Conservation (phyloP, 2,113 vertebrate species). For the Hepsetus odoe region DNA sequence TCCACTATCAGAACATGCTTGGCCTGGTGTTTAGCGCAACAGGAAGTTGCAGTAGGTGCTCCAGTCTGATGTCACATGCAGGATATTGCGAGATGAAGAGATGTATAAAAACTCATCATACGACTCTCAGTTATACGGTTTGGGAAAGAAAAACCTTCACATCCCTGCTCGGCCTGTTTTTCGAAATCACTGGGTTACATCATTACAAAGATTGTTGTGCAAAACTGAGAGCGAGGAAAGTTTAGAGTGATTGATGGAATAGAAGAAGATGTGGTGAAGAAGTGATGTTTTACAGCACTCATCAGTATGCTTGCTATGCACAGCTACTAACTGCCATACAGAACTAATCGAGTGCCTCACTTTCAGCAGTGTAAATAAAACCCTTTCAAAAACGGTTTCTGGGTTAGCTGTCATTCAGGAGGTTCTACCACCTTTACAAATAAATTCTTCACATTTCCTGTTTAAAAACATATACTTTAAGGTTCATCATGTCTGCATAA, state of each 20-base stretch:
- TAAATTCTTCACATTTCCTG: too few relatives aligned
- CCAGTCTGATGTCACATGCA: conserved; percentile 29
- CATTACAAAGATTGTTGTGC: neutral
- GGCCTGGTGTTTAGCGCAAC: conserved; percentile 32
- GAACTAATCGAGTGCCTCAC: neutral
- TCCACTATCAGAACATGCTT: conserved; percentile 29
- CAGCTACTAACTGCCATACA: neutral
- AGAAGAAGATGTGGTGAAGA: neutral
- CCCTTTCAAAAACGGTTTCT: too few relatives aligned
- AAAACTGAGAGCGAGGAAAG: conserved; percentile 20
- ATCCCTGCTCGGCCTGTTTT: neutral
- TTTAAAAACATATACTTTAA: too few relatives aligned
- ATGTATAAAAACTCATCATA: neutral
- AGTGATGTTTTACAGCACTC: neutral
- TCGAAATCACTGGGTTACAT: neutral
- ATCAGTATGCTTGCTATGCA: neutral
- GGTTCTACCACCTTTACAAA: too few relatives aligned
- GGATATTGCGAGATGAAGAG: conserved; percentile 35
- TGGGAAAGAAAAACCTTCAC: neutral
- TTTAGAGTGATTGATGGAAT: neutral
- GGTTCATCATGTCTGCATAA: too few relatives aligned
- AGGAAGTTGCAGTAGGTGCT: conserved; percentile 47
- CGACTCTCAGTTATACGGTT: neutral
- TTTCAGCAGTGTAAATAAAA: neutral
- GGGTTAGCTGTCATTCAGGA: too few relatives aligned